Percentiles rank a stretch among this genome's conserved stretches.
Conservation (phyloP, 2,888 invertebrate genomes). For the Odiellus spinosus region DNA sequence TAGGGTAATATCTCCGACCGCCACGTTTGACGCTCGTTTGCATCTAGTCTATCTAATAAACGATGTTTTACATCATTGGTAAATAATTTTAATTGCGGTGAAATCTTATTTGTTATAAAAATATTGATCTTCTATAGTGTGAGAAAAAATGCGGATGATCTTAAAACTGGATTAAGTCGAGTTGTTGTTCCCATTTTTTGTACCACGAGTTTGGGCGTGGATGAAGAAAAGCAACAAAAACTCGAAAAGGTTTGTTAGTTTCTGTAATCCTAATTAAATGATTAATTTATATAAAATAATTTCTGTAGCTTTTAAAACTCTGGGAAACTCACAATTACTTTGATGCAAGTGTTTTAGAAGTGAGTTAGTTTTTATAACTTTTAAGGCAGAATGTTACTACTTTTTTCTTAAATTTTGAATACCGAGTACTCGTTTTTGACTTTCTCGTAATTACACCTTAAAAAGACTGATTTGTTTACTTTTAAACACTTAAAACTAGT, state of each 20-base stretch:
- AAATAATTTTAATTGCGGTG: constrained; percentile 34
- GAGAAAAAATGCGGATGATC: constrained; percentile 81
- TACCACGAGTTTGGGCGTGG: constrained; percentile 69
- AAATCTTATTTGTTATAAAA: not conserved
- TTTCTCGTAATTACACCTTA: too few relatives aligned
- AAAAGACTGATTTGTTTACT: too few relatives aligned
- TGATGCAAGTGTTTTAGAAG: constrained; percentile 39
- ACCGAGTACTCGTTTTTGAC: constrained; percentile 3
- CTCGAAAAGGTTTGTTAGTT: constrained; percentile 55
- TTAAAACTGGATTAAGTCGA: constrained; percentile 81
- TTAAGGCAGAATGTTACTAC: constrained; percentile 1
- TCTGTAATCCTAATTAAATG: too few relatives aligned
- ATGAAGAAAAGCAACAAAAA: constrained; percentile 74
- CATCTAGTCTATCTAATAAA: constrained; percentile 98
- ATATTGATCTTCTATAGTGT: constrained; percentile 49
- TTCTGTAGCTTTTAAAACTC: constrained; percentile 52
- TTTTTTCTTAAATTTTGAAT: constrained; percentile 1
- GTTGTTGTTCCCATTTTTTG: constrained; percentile 98
- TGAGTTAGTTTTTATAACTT: constrained; percentile 21
- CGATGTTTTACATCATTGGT: constrained; percentile 96
- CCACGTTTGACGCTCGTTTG: constrained; percentile 75
- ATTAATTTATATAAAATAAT: not conserved
- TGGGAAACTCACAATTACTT: constrained; percentile 79
- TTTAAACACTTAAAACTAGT: too few relatives aligned
- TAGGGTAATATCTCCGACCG: constrained; percentile 45